phyloP scores from a whole-genome alignment of 92 coral and sea anemone species.

The Epizoanthus ramosus region DNA sequence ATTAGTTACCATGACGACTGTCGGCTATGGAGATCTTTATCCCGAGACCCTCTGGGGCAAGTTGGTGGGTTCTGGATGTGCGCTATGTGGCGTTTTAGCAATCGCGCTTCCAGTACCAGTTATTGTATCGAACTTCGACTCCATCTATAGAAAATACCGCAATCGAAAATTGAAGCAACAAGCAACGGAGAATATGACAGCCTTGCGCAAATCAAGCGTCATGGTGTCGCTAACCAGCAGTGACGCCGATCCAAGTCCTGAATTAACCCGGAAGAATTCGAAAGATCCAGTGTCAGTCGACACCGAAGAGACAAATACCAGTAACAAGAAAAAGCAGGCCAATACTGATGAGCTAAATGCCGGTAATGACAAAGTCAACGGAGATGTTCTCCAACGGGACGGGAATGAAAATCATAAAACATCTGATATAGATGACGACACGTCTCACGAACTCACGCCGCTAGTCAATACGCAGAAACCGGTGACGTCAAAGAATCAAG shows the following conservation, averaged over 20 bases:
- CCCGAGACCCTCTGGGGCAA: conserved; percentile 95
- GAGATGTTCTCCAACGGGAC: conserved; percentile 50
- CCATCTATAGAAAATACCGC: conserved; percentile 84
- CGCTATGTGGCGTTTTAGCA: conserved; percentile 90
- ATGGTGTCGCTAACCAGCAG: conserved; percentile 33
- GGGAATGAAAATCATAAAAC: conserved; percentile 33
- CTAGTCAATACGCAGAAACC: conserved; percentile 11
- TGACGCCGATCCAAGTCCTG: conserved; percentile 39
- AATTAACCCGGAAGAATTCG: conserved; percentile 13
- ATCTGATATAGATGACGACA: background rate
- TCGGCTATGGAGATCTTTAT: conserved; percentile 95
- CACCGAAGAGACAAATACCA: conserved; percentile 20
- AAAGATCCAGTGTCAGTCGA: conserved; percentile 12
- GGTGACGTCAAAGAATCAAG: background rate
- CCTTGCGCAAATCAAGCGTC: conserved; percentile 41
- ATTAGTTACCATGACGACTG: conserved; percentile 99
- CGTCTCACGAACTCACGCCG: conserved; percentile 25
- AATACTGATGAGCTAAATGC: background rate
- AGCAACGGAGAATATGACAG: conserved; percentile 44
- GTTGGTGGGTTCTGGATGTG: conserved; percentile 92
- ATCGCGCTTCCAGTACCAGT: conserved; percentile 98
- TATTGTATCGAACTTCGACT: conserved; percentile 93
- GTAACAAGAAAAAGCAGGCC: background rate
- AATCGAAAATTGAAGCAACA: conserved; percentile 83
- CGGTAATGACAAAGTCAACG: conserved; percentile 46